A percentile compares a stretch with the other conserved stretches of the same genome.
Evolutionary conservation across 2,797 vertebrate genomes (phyloP).

Genomic region (Masticophis lateralis): DNA sequence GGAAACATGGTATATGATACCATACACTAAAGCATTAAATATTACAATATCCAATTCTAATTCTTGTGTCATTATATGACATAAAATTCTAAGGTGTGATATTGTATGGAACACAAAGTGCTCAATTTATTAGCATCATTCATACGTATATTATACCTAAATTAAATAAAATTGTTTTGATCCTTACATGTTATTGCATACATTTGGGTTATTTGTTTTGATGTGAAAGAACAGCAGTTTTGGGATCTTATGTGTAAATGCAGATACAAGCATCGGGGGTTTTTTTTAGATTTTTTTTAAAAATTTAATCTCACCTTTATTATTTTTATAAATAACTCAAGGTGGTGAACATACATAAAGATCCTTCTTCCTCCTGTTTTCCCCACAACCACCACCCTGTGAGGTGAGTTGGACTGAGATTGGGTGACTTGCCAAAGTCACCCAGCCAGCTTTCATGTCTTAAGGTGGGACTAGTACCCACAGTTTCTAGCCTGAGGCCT

Average conservation of each 20-base stretch:
- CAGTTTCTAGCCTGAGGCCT: neutral
- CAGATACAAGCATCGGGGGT: neutral
- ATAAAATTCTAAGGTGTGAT: neutral
- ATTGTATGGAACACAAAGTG: neutral
- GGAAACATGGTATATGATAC: neutral
- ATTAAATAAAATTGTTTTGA: neutral
- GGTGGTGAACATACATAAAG: neutral
- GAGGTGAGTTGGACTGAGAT: neutral
- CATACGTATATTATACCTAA: neutral
- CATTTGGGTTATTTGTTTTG: neutral
- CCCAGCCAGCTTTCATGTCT: neutral
- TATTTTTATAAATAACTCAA: neutral
- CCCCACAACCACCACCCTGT: neutral
- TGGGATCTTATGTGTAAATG: neutral
- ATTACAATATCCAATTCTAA: neutral
- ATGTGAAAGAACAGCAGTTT: neutral
- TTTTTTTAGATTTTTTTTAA: neutral
- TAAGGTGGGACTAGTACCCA: neutral
- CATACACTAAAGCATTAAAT: neutral
- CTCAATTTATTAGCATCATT: neutral
- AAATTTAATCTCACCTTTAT: neutral
- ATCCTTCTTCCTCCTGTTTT: neutral
- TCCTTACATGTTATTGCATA: neutral
- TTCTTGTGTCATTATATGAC: neutral
- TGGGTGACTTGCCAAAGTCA: neutral